Conservation (phyloP, 2,113 vertebrate species). For the Nyctereutes procyonoides region DNA sequence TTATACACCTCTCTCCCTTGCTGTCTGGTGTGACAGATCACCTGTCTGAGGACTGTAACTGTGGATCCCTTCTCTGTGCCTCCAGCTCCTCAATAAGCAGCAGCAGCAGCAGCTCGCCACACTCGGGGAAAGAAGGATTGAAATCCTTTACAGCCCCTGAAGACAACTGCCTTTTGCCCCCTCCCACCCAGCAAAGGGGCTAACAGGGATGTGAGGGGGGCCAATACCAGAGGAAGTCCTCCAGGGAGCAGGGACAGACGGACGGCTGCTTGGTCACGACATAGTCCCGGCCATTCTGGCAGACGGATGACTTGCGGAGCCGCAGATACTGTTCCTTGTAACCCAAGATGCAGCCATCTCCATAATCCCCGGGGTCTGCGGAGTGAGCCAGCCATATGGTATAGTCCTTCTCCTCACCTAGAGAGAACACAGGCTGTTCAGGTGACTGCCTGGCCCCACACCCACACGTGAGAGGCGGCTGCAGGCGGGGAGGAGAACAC, state of each 20-base stretch:
- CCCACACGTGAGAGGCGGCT: not conserved
- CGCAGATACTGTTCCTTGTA: slow-evolving; percentile 94
- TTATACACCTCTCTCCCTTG: not conserved
- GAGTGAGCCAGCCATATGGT: slow-evolving; percentile 95
- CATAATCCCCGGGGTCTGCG: slow-evolving; percentile 87
- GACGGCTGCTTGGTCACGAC: slow-evolving; percentile 88
- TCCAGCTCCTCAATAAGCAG: slow-evolving; percentile 13
- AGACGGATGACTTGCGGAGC: slow-evolving; percentile 92
- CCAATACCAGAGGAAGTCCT: slow-evolving; percentile 94
- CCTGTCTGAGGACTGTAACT: not conserved
- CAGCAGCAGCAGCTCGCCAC: not conserved
- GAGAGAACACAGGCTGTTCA: slow-evolving; percentile 44
- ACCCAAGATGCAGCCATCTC: slow-evolving; percentile 94
- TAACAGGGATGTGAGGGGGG: not conserved
- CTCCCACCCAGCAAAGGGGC: not conserved
- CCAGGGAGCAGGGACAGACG: slow-evolving; percentile 91
- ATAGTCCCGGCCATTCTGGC: slow-evolving; percentile 94
- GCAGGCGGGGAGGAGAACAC: not conserved
- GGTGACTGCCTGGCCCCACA: not conserved
- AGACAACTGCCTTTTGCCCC: not conserved
- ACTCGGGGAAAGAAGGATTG: not conserved
- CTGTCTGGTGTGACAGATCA: not conserved
- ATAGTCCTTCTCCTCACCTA: slow-evolving; percentile 93
- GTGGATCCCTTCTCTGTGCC: not conserved
- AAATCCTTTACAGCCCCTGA: not conserved